These are phyloP conservation scores for Ormia ochracea DNA, from an alignment of 2,888 invertebrate species.

Conservation along the genomic window DNA sequence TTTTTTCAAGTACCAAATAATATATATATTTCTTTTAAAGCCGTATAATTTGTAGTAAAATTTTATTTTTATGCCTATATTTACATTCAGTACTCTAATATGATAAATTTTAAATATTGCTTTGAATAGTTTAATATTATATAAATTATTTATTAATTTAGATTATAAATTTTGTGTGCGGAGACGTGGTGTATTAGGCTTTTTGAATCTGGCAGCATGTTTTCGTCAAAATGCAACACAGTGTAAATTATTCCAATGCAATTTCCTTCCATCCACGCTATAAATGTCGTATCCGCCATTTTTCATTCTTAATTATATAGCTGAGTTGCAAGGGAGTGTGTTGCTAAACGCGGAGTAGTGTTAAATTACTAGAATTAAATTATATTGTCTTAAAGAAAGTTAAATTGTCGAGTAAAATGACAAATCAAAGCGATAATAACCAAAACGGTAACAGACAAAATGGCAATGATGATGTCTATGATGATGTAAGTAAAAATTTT, in stretches of 20 bases:
- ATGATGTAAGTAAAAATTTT: conserved; percentile 60
- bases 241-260: background rate
- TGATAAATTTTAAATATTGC: too few species aligned
- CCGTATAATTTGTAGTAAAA: too few species aligned
- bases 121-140: too few species aligned
- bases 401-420: conserved; percentile 24
- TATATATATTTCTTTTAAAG: too few species aligned
- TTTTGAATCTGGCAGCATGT: background rate
- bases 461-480: conserved; percentile 54
- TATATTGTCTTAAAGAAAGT: background rate
- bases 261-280: background rate
- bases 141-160: too few species aligned
- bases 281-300: conserved; percentile 16
- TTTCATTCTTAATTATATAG: conserved; percentile 23
- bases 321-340: background rate
- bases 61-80: too few species aligned
- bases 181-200: too few species aligned
- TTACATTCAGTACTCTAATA: too few species aligned
- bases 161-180: too few species aligned
- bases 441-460: conserved; percentile 60
- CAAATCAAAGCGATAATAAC: conserved; percentile 52
- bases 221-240: background rate
- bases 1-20: too few species aligned
- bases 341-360: background rate
- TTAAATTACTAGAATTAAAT: background rate